A percentile compares a stretch with the other conserved stretches of the same genome.
These are phyloP conservation scores for Heliconius aoede DNA, from an alignment of 2,888 invertebrate species.

Conservation along the genomic window DNA sequence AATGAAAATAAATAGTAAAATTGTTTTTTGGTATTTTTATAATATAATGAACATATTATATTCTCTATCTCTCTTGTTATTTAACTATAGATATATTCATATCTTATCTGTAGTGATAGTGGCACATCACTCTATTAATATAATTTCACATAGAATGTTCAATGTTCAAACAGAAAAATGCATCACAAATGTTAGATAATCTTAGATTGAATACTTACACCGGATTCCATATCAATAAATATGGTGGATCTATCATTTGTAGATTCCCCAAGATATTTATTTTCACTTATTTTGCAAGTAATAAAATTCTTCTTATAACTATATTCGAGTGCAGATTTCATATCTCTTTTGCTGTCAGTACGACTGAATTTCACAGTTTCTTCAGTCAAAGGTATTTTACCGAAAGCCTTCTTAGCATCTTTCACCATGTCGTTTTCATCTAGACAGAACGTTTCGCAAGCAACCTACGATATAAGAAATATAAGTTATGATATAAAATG, in stretches of 20 bases:
- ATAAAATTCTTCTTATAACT: conserved; percentile 74
- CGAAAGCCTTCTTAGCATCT: conserved; percentile 90
- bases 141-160: too few species aligned
- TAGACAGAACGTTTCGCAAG: conserved; percentile 96
- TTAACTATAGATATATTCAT: too few species aligned
- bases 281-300: conserved; percentile 80
- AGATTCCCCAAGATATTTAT: conserved; percentile 84
- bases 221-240: conserved; percentile 82
- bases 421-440: conserved; percentile 93
- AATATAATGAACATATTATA: too few species aligned
- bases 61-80: too few species aligned
- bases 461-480: conserved; percentile 82
- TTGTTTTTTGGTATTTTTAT: neutral
- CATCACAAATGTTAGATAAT: neutral
- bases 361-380: conserved; percentile 89
- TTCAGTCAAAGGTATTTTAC: conserved; percentile 88
- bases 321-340: conserved; percentile 65
- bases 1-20: neutral
- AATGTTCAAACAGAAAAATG: too few species aligned
- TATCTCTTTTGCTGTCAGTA: conserved; percentile 61
- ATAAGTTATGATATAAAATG: neutral
- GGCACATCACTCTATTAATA: too few species aligned
- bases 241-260: conserved; percentile 82
- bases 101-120: too few species aligned
- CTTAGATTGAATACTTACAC: conserved; percentile 57